phyloP scores from a whole-genome alignment of 2,797 vertebrate species.

The Peromyscus eremicus region DNA sequence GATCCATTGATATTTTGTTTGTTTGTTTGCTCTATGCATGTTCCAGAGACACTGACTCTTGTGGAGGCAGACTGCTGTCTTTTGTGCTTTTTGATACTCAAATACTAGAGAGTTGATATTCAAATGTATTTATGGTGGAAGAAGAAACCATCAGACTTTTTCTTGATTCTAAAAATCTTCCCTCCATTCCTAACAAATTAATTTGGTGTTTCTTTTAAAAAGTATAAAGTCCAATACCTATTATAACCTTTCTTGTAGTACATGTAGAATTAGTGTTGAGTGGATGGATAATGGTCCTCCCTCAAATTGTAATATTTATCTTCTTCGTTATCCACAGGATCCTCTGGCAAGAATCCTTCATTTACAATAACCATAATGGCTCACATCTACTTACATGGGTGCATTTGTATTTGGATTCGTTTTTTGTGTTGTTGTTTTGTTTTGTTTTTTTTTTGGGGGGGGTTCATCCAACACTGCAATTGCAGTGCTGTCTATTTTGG shows the following conservation, averaged over 20 bases:
- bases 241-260: not conserved
- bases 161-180: slow-evolving; percentile 10
- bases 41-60: not conserved
- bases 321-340: not conserved
- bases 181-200: slow-evolving; percentile 1
- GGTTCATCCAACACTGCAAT: not conserved
- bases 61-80: not conserved
- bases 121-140: not conserved
- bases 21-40: not conserved
- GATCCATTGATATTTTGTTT: not conserved
- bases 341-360: not conserved
- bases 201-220: slow-evolving; percentile 9
- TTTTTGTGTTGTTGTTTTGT: too few relatives aligned
- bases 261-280: not conserved
- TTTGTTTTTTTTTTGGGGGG: not conserved
- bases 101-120: not conserved
- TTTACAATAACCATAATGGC: not conserved
- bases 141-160: not conserved
- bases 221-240: not conserved
- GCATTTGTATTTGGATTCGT: not conserved
- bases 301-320: not conserved
- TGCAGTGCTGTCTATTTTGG: not conserved
- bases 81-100: not conserved
- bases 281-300: not conserved
- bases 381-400: not conserved